These are phyloP conservation scores for Strix aluco DNA, from an alignment of 2,113 vertebrate genomes.

Conservation along the genomic window DNA sequence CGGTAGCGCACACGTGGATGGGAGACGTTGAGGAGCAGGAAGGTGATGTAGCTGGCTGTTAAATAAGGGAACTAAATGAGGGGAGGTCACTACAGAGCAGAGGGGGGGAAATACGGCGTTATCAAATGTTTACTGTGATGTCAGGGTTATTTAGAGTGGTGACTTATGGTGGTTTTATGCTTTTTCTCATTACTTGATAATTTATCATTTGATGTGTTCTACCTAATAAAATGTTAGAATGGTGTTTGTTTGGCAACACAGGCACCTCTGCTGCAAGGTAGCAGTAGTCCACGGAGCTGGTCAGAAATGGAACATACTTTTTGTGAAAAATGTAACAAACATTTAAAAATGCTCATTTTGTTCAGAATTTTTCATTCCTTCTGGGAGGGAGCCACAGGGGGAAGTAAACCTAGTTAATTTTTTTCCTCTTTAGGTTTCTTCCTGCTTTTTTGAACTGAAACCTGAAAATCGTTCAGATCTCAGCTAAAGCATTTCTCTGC, in stretches of 20 bases:
- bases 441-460: not conserved
- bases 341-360: not conserved
- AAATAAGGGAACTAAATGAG: not conserved
- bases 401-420: not conserved
- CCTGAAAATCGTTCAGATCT: not conserved
- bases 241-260: not conserved
- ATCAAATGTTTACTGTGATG: accelerated
- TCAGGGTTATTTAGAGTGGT: not conserved
- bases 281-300: not conserved
- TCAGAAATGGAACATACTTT: not conserved
- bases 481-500: not conserved
- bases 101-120: accelerated
- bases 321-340: not conserved
- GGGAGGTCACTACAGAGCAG: not conserved
- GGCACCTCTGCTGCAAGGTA: not conserved
- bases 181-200: not conserved
- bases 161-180: not conserved
- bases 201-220: not conserved
- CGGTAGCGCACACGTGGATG: accelerated
- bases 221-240: not conserved
- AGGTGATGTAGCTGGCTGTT: not conserved
- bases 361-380: not conserved
- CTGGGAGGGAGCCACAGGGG: not conserved
- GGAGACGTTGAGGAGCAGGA: not conserved
- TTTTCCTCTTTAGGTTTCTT: not conserved